Evolutionary conservation across 53 echinoderm and acorn worm species (phyloP).

Genomic region (Holothuria leucospilota): DNA sequence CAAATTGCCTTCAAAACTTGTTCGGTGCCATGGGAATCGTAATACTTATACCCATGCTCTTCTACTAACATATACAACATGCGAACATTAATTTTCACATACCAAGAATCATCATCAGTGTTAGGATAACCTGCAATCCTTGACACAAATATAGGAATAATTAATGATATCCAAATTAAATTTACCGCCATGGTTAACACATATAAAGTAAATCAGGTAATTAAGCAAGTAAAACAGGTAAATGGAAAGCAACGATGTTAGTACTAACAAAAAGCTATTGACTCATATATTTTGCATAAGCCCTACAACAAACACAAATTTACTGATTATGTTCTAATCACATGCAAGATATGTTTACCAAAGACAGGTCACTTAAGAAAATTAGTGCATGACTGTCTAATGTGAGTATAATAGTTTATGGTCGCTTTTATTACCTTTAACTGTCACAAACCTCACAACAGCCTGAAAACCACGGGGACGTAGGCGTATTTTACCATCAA

Average conservation of each 20-base stretch:
- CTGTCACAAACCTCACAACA: too few relatives aligned
- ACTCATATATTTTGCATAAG: background rate
- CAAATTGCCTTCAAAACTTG: background rate
- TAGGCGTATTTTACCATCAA: background rate
- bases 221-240: too few relatives aligned
- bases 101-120: too few relatives aligned
- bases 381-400: too few relatives aligned
- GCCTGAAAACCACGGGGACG: slow-evolving; percentile 44
- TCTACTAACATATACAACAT: slow-evolving; percentile 33
- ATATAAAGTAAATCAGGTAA: too few relatives aligned
- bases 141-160: too few relatives aligned
- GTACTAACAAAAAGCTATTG: slow-evolving; percentile 1
- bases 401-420: too few relatives aligned
- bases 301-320: too few relatives aligned
- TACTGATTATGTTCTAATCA: too few relatives aligned
- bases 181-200: background rate
- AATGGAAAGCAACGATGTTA: background rate
- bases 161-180: background rate
- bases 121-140: too few relatives aligned
- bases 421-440: too few relatives aligned
- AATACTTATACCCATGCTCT: background rate
- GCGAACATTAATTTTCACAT: slow-evolving; percentile 32
- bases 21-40: slow-evolving; percentile 18
- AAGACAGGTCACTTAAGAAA: too few relatives aligned
- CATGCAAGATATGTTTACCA: background rate